Base-by-base conservation (phyloP, 2,797 vertebrate genomes). In the Microctenopoma lineatum region DNA sequence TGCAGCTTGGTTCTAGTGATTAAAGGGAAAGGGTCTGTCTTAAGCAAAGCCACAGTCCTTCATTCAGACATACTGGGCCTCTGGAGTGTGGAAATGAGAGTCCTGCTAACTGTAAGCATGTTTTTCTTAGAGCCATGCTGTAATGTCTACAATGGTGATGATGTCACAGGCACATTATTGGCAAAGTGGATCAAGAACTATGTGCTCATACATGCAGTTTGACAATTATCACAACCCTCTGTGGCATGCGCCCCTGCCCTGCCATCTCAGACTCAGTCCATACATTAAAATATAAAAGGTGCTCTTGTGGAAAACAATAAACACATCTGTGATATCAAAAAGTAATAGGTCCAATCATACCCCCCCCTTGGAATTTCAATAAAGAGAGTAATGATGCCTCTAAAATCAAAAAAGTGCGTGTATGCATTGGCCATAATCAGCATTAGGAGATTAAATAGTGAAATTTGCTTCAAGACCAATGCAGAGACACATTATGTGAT, bases 141-240 rank as follows among this genome's bases (percentile, higher is more conserved):
- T 80, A 66, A 89, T 80, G 78, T 82, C 77, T 82, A 66, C 53
- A 63, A 87, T 83, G 79, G 60, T 75, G 81, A 89, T 91, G 90
- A 57, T 65, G 72, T 79, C 66, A 78, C 71, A 90, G 74, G 75
- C 79, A 83, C 59, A 57, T 82, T 75, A 64, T 77, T 77, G 62
- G 57, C 41, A 50, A 64, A 70, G 73, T 79, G 81, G 71, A 68
- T 77, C 41, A 48, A 77, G 63, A 66, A 75, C 57, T 66, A 77
- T 84, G 84, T 89, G 83, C 61, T 90, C 72, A 77, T 44, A 78
- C 91, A 92, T 91, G 90, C 88, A 88, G 79, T 69, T 81, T 79
- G 59, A 89, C 68, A 83, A 81, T 84, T 81, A 89, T 83, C 75
- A 82, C 78, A 89, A 86, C 84, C 86, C 85, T 88, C 76, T 80